Percentiles rank a stretch among this genome's conserved stretches.
Evolutionary conservation across 2,888 invertebrate species (phyloP).

Genomic region (Endomychus coccineus): DNA sequence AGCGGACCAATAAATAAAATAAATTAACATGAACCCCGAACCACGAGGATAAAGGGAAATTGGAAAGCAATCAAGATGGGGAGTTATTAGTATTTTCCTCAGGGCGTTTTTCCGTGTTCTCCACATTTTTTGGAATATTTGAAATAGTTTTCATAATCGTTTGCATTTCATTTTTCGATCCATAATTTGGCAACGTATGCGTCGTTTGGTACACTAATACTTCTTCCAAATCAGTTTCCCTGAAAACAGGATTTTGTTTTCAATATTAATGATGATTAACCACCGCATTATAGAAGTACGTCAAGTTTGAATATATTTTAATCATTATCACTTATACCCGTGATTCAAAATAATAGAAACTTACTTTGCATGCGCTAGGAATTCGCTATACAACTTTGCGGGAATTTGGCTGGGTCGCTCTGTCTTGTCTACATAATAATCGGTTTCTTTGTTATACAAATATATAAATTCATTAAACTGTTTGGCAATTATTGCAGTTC

Average conservation of each 20-base stretch:
- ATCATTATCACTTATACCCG: too few species aligned
- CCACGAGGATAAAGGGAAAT: too few species aligned
- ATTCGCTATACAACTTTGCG: conserved; percentile 51
- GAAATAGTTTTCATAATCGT: conserved; percentile 40
- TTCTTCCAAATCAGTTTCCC: conserved; percentile 67
- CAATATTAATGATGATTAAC: too few species aligned
- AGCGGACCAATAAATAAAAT: too few species aligned
- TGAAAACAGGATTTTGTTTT: too few species aligned
- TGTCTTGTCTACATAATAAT: conserved; percentile 64
- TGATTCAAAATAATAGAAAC: too few species aligned
- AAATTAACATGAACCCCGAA: too few species aligned
- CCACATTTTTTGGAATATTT: conserved; percentile 21
- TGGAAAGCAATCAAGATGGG: too few species aligned
- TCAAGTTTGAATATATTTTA: too few species aligned
- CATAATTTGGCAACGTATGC: conserved; percentile 28
- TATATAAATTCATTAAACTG: conserved; percentile 78
- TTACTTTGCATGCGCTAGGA: conserved; percentile 54
- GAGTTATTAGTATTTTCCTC: too few species aligned
- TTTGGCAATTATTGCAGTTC: conserved; percentile 77
- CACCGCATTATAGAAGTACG: too few species aligned
- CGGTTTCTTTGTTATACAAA: conserved; percentile 76
- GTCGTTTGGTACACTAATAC: conserved; percentile 50
- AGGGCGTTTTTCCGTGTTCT: too few species aligned
- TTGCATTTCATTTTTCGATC: conserved; percentile 30
- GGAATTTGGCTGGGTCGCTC: conserved; percentile 56